Percentiles rank a stretch among this genome's conserved stretches.
phyloP scores from a whole-genome alignment of 1,140 invertebrate species.

The Heterodera carotae region DNA sequence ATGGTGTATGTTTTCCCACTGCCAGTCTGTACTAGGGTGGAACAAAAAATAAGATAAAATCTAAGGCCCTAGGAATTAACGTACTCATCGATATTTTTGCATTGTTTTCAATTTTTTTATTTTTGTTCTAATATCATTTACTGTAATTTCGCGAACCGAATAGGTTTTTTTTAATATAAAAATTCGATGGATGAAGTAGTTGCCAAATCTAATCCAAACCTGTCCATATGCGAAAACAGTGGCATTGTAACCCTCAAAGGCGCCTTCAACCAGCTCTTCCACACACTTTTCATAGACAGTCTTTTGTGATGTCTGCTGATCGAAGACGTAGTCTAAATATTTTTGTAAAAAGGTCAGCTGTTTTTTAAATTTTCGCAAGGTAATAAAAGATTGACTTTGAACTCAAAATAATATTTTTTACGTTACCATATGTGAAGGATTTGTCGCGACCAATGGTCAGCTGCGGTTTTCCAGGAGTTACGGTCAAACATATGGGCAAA shows the following conservation, averaged over 20 bases:
- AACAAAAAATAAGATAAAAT: no score
- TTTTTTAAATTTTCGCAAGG: not conserved
- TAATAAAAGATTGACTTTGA: no score
- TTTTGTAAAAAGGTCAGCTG: not conserved
- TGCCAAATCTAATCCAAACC: constrained; percentile 57
- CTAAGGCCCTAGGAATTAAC: no score
- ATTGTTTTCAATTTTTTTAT: no score
- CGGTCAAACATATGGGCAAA: constrained; percentile 89
- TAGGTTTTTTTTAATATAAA: constrained; percentile 14
- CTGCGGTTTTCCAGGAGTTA: constrained; percentile 75
- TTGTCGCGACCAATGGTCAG: constrained; percentile 88
- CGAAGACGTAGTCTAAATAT: constrained; percentile 77
- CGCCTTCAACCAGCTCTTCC: constrained; percentile 71
- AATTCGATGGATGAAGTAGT: not conserved
- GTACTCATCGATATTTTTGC: no score
- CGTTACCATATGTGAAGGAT: constrained; percentile 75
- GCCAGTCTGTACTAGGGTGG: constrained; percentile 85
- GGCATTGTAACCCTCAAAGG: constrained; percentile 70
- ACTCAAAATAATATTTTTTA: not conserved
- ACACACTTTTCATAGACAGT: constrained; percentile 79
- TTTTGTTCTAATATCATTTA: no score
- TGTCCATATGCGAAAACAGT: constrained; percentile 70
- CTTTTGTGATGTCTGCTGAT: constrained; percentile 73
- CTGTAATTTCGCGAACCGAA: no score
- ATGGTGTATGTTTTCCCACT: constrained; percentile 98